Conservation (phyloP, 2,888 invertebrate genomes). For the Sphaerophoria rueppellii region DNA sequence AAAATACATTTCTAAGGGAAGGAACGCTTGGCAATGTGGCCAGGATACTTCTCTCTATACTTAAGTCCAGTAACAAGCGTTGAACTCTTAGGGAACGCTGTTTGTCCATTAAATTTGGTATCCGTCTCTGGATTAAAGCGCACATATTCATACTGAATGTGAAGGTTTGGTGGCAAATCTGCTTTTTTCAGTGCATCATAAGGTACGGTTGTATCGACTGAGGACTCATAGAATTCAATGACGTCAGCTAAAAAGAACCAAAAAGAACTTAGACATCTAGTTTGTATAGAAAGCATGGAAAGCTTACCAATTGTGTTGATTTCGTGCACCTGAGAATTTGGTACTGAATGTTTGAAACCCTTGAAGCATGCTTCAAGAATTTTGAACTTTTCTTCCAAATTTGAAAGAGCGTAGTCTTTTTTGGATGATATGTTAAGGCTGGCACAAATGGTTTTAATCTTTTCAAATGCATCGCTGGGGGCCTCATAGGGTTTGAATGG, state of each 20-base stretch:
- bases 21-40: constrained; percentile 86
- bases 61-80: constrained; percentile 93
- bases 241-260: constrained; percentile 84
- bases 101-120: constrained; percentile 88
- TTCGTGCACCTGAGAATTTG: constrained; percentile 90
- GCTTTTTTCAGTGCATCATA: constrained; percentile 87
- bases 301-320: constrained; percentile 88
- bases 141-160: constrained; percentile 90
- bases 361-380: constrained; percentile 88
- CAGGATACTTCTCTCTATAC: constrained; percentile 90
- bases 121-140: constrained; percentile 93
- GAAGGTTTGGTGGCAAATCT: constrained; percentile 93
- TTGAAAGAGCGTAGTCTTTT: constrained; percentile 75
- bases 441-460: constrained; percentile 85
- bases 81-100: constrained; percentile 93
- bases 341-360: constrained; percentile 89
- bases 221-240: constrained; percentile 87
- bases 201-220: constrained; percentile 88
- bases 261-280: background rate
- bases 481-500: constrained; percentile 89
- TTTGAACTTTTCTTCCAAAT: constrained; percentile 84
- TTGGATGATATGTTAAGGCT: constrained; percentile 83
- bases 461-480: constrained; percentile 85
- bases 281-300: background rate
- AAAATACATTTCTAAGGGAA: constrained; percentile 83